Base-by-base conservation (phyloP, 2,113 vertebrate genomes). In the Aphelocoma coerulescens region DNA sequence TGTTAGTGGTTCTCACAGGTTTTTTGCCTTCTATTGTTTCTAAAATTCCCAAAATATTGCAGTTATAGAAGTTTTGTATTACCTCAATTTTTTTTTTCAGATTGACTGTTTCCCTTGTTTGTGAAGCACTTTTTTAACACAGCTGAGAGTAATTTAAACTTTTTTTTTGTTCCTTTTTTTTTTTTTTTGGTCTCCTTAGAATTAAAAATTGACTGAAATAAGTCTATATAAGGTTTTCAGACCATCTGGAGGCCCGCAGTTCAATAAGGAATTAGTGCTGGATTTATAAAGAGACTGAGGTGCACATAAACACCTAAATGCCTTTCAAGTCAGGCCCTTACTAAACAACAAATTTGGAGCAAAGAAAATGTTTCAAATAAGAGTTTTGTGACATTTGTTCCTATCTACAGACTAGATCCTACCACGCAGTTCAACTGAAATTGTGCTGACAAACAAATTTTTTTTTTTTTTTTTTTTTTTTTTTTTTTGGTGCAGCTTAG, bases 321-420 rank as follows among this genome's bases (percentile, higher is more conserved):
- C 52, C 65, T 87, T 92, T 58, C 22, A 91, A 89, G 66, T 57
- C 59, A 74, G 30, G 32, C 43, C 22, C 17, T 80, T 93, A 68
- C 79, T 72, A n/a, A 90, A 77, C 37, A 84, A 28, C 1, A 49
- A 76, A 21, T 68, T 88, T n/a, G 16, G n/a, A 67, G 58, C 39
- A 85, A 83, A 91, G 66, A 74, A 91, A 65, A 41, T 74, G 43
- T 94, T 92, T 89, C 71, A 83, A 93, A 51, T 83, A 93, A 74
- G 76, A 69, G 17, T 39, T 86, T 76, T 1, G 13, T 77, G 85
- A 80, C 39, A 80, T 63, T 74, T 46, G 63, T 74, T 93, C 63
- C 55, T 85, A 33, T 68, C 89, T 80, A 80, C 58, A 73, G 51
- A 24, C 63, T 48, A 23, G 39, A 39, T 81, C 51, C 91, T 84